Evolutionary conservation across 2,888 invertebrate species (phyloP), one percentile per base, ranked within the genome.

Genomic region (Mayetiola destructor): DNA sequence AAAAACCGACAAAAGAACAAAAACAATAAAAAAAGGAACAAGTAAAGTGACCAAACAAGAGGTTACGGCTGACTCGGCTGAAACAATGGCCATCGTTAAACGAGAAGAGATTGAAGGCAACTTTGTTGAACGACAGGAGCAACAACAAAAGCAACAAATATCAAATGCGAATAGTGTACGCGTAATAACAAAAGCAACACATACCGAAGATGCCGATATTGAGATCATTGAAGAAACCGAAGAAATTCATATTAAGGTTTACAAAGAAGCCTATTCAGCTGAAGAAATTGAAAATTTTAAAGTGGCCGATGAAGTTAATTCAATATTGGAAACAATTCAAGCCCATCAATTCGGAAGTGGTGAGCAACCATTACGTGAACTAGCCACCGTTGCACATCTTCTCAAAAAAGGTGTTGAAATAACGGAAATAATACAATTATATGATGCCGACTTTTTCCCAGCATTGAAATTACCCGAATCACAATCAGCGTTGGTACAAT

Each of bases 261-360:
- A 66, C 4, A 65, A 69, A 56, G 69, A 71, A 61, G 66, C 71
- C 1, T 69, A 73, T 9, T 70, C 72, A 39, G 68, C 70, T 57
- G 75, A 79, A 63, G 71, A 79, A 55, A 71, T 81, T 14, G 78
- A 82, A 66, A 73, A 76, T 48, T 75, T 80, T 14, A 76, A 78
- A 64, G 72, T 77, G 66, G 83, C 83, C 14, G 79, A 81, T 58
- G 85, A 89, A 73, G 83, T 89, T 16, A 81, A 85, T 60, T 81
- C 86, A 67, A 74, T 86, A 29, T 75, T 90, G 62, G 81, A 85
- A 63, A 76, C 82, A 12, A 77, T 89, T 20, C 81, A 83, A 63
- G 85, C 82, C 1, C 82, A 82, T 65, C 85, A 88, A 63, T 89
- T 89, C 67, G 88, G 87, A 1, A 80, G 85, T 6, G 88, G 88